Conservation (phyloP, 2,888 invertebrate species). For the Congeria kusceri region DNA sequence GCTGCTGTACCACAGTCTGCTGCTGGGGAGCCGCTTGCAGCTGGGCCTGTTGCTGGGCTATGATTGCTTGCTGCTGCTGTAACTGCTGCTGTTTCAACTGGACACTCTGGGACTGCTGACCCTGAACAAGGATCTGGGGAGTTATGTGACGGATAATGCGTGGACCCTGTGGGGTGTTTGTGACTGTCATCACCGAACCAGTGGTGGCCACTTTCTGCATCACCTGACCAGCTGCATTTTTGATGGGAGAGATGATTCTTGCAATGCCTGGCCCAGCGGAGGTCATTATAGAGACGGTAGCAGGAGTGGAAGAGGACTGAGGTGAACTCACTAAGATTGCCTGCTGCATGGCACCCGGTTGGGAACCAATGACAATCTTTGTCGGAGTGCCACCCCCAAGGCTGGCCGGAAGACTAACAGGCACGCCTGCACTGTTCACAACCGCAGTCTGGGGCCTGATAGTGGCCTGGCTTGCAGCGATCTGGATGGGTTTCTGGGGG, state of each 20-base stretch:
- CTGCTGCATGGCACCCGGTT: constrained; percentile 28
- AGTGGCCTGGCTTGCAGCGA: constrained; percentile 31
- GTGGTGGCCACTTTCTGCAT: constrained; percentile 56
- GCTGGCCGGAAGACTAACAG: constrained; percentile 28
- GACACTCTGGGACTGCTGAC: constrained; percentile 36
- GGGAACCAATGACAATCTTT: constrained; percentile 60
- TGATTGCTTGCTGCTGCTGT: constrained; percentile 56
- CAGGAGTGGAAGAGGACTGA: constrained; percentile 43
- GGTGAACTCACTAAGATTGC: constrained; percentile 45
- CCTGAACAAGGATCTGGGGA: constrained; percentile 53
- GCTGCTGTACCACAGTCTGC: constrained; percentile 38
- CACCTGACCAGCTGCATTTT: constrained; percentile 42
- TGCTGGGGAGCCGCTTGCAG: constrained; percentile 83
- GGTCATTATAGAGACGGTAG: constrained; percentile 47
- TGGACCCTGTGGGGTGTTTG: constrained; percentile 50
- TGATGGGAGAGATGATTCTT: constrained; percentile 54
- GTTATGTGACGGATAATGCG: constrained; percentile 56
- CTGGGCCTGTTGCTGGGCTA: constrained; percentile 56
- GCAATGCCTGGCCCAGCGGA: constrained; percentile 53
- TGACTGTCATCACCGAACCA: constrained; percentile 50
- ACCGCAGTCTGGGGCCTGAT: constrained; percentile 58
- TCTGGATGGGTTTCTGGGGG: constrained; percentile 34
- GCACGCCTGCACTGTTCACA: constrained; percentile 52
- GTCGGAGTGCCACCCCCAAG: constrained; percentile 46
- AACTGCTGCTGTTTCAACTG: constrained; percentile 53